Percentiles rank a stretch among this genome's conserved stretches.
Conservation (phyloP, 2,113 vertebrate genomes). For the Nipponia nippon region DNA sequence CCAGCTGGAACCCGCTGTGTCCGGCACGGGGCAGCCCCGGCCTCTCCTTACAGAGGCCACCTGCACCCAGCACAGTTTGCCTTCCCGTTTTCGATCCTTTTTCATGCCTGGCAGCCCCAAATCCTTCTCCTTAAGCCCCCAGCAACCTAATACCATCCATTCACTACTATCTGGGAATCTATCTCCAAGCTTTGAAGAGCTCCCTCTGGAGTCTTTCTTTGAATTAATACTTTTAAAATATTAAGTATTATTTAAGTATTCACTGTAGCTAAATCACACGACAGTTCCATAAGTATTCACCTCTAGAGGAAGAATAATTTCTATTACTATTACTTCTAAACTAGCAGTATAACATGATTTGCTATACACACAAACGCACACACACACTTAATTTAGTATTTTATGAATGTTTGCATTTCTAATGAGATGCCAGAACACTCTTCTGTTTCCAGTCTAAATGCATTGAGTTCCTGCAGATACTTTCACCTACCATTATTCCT, state of each 20-base stretch:
- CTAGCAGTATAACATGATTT: neutral
- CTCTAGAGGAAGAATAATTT: neutral
- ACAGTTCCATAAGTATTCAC: neutral
- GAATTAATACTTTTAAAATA: neutral
- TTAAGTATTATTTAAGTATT: neutral
- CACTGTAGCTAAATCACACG: neutral
- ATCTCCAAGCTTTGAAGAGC: neutral
- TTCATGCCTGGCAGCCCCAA: neutral
- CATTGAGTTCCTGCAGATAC: neutral
- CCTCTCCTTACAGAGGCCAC: neutral
- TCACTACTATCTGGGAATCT: neutral
- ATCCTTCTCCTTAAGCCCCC: neutral
- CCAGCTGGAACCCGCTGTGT: neutral
- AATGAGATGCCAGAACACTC: neutral
- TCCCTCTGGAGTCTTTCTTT: neutral
- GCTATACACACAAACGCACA: neutral
- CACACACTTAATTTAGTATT: neutral
- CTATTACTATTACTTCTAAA: neutral
- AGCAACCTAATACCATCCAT: neutral
- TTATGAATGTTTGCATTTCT: neutral
- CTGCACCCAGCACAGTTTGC: too few species aligned
- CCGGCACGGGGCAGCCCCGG: neutral
- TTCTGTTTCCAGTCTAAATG: neutral
- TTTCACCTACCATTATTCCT: neutral
- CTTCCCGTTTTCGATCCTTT: neutral